phyloP scores from a whole-genome alignment of 1,140 invertebrate genomes.

The Cataglyphis hispanica region DNA sequence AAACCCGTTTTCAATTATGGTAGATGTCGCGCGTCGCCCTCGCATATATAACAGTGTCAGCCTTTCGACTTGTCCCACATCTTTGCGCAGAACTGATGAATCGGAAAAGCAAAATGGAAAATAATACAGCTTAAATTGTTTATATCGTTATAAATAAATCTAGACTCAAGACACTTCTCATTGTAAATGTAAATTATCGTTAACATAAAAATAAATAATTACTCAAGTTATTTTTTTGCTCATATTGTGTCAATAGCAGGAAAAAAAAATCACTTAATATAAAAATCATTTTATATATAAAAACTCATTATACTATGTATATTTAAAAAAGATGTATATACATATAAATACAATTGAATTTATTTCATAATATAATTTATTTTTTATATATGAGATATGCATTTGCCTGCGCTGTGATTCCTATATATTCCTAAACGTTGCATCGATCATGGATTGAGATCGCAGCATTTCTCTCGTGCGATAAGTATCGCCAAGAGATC shows the following conservation, averaged over 20 bases:
- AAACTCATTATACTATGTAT: not conserved
- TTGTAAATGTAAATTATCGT: too few species aligned
- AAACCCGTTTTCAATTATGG: constrained; percentile 57
- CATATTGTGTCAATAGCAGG: not conserved
- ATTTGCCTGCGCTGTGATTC: not conserved
- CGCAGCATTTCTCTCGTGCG: constrained; percentile 8
- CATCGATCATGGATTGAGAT: not conserved
- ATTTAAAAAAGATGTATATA: not conserved
- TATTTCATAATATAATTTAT: not conserved
- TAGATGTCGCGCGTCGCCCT: not conserved
- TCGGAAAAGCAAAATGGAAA: not conserved
- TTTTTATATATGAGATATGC: not conserved
- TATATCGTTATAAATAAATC: not conserved
- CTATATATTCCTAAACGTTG: not conserved
- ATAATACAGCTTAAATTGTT: not conserved
- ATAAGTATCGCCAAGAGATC: constrained; percentile 21
- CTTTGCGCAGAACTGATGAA: not conserved
- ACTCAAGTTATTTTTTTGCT: not conserved
- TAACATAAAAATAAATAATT: not conserved
- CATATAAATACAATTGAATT: not conserved
- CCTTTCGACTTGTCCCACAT: constrained; percentile 21
- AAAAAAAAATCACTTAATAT: too few species aligned
- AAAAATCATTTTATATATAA: constrained; percentile 6
- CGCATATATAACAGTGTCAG: constrained; percentile 5
- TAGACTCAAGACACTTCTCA: not conserved